Evolutionary conservation across 2,113 vertebrate species (phyloP).

Genomic region (Anoplopoma fimbria): DNA sequence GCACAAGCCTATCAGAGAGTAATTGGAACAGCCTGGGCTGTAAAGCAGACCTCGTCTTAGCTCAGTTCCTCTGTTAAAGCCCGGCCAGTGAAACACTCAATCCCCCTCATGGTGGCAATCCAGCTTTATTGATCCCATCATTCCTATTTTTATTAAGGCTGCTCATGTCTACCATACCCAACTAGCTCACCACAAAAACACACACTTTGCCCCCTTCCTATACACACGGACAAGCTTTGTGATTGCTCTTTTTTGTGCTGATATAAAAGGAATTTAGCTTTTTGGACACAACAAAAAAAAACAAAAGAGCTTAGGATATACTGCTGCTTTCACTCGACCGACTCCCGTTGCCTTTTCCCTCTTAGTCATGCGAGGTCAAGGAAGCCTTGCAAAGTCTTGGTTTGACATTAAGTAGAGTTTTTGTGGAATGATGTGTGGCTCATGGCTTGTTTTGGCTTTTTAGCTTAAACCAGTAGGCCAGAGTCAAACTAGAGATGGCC

Average conservation of each 20-base stretch:
- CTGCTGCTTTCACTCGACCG: neutral
- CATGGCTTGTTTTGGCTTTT: neutral
- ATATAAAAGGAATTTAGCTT: constrained; percentile 21
- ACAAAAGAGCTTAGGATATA: neutral
- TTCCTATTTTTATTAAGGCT: constrained; percentile 69
- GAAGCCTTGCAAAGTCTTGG: constrained; percentile 4
- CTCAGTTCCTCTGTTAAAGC: constrained; percentile 59
- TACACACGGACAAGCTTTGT: constrained; percentile 5
- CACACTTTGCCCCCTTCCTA: neutral
- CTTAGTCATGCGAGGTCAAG: constrained; percentile 10
- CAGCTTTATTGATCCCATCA: constrained; percentile 73
- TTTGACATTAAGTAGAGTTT: constrained; percentile 25
- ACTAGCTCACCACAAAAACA: constrained; percentile 37
- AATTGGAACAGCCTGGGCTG: constrained; percentile 62
- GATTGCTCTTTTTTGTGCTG: constrained; percentile 24
- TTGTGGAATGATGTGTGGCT: neutral
- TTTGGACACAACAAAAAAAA: constrained; percentile 4
- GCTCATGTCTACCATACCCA: constrained; percentile 51
- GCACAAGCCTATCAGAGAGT: constrained; percentile 61
- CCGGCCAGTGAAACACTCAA: constrained; percentile 51
- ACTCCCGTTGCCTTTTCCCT: neutral
- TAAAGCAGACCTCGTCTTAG: constrained; percentile 62
- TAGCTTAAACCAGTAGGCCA: constrained; percentile 1
- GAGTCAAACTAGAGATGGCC: constrained; percentile 25
- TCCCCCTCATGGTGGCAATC: constrained; percentile 66